phyloP scores from a whole-genome alignment of 2,797 vertebrate genomes.

The Vipera latastei region DNA sequence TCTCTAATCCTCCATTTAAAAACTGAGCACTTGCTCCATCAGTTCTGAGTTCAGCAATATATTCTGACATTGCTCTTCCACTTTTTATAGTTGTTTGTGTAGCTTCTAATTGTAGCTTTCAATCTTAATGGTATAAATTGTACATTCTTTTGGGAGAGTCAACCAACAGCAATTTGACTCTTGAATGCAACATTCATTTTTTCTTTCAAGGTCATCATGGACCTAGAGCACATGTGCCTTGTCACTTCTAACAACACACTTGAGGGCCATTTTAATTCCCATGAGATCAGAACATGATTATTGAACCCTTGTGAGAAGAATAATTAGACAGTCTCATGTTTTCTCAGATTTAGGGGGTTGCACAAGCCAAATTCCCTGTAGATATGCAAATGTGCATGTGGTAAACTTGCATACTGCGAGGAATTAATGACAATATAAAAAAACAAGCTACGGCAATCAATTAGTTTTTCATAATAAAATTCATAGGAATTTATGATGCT shows the following conservation, averaged over 20 bases:
- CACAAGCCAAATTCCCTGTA: neutral
- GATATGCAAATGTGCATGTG: neutral
- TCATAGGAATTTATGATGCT: neutral
- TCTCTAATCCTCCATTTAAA: neutral
- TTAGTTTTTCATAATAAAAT: neutral
- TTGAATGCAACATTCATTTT: neutral
- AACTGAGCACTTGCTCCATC: neutral
- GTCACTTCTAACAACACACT: neutral
- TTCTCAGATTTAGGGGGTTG: neutral
- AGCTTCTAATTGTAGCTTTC: neutral
- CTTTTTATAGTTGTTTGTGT: neutral
- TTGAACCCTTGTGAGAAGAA: neutral
- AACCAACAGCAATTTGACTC: neutral
- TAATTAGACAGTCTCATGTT: neutral
- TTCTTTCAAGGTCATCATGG: neutral
- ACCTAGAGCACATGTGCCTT: neutral
- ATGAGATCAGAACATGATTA: neutral
- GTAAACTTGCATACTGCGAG: neutral
- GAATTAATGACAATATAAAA: neutral
- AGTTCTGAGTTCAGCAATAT: neutral
- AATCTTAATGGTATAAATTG: neutral
- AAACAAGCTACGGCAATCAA: neutral
- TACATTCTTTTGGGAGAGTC: neutral
- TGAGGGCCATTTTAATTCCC: neutral
- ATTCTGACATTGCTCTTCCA: neutral